phyloP scores from a whole-genome alignment of 2,113 vertebrate species.

The Antechinus flavipes region DNA sequence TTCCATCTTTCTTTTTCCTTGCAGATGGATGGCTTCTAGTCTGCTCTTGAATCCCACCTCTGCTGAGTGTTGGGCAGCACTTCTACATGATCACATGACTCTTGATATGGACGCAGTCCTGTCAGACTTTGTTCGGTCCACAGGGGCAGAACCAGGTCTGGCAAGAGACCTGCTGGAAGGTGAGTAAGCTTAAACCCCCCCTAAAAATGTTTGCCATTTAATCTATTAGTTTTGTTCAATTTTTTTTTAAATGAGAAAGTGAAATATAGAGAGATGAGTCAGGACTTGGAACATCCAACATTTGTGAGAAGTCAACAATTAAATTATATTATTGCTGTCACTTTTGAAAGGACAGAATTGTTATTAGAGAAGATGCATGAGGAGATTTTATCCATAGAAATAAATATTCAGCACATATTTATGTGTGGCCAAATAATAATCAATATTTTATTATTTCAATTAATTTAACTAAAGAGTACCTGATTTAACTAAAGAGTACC shows the following conservation, averaged over 20 bases:
- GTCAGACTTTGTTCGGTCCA: slow-evolving; percentile 99
- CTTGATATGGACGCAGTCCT: slow-evolving; percentile 99
- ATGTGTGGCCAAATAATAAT: neutral
- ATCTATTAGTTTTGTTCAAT: neutral
- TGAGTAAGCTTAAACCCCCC: slow-evolving; percentile 80
- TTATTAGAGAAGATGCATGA: neutral
- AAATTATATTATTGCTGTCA: neutral
- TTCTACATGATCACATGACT: slow-evolving; percentile 98
- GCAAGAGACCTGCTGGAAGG: slow-evolving; percentile 99
- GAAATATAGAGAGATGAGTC: neutral
- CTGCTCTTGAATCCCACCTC: slow-evolving; percentile 88
- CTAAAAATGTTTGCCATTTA: neutral
- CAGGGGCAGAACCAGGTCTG: slow-evolving; percentile 99
- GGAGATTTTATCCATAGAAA: neutral
- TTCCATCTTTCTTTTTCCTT: slow-evolving; percentile 33
- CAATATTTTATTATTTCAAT: neutral
- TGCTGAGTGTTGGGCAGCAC: slow-evolving; percentile 92
- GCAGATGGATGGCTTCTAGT: slow-evolving; percentile 95
- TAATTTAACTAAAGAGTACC: neutral
- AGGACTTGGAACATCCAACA: neutral
- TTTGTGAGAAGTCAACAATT: neutral
- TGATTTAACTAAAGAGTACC: neutral
- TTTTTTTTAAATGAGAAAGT: neutral
- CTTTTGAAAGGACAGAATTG: neutral
- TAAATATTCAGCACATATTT: neutral